Evolutionary conservation across 2,797 vertebrate species (phyloP).

Genomic region (Lagorchestes hirsutus): DNA sequence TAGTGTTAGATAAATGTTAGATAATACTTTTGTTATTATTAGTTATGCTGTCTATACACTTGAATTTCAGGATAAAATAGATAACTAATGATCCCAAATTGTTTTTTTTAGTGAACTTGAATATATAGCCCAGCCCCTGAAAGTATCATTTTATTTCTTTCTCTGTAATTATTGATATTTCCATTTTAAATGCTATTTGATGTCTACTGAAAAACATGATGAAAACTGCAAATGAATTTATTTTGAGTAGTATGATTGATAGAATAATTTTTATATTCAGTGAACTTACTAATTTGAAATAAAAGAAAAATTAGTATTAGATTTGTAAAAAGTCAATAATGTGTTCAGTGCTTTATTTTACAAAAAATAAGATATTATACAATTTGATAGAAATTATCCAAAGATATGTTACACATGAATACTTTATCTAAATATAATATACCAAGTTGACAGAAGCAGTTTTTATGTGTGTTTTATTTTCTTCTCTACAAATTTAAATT

Average conservation of each 20-base stretch:
- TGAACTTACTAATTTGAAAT: not conserved
- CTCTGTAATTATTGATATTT: not conserved
- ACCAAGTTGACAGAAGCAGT: not conserved
- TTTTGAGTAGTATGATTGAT: not conserved
- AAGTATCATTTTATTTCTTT: not conserved
- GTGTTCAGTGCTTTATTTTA: not conserved
- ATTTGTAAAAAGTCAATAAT: not conserved
- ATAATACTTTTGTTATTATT: not conserved
- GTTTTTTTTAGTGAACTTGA: not conserved
- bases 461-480: not conserved
- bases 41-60: not conserved
- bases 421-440: not conserved
- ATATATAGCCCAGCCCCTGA: not conserved
- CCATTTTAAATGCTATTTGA: not conserved
- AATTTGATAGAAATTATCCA: not conserved
- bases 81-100: not conserved
- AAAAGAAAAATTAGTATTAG: not conserved
- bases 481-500: constrained; percentile 46
- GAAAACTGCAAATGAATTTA: not conserved
- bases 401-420: not conserved
- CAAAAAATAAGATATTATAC: not conserved
- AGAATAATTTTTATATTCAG: not conserved
- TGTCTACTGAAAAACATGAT: not conserved
- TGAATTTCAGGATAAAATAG: not conserved
- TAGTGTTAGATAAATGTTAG: not conserved